These are phyloP conservation scores for Alentia gelatinosa DNA, from an alignment of 2,888 invertebrate species.

Conservation along the genomic window DNA sequence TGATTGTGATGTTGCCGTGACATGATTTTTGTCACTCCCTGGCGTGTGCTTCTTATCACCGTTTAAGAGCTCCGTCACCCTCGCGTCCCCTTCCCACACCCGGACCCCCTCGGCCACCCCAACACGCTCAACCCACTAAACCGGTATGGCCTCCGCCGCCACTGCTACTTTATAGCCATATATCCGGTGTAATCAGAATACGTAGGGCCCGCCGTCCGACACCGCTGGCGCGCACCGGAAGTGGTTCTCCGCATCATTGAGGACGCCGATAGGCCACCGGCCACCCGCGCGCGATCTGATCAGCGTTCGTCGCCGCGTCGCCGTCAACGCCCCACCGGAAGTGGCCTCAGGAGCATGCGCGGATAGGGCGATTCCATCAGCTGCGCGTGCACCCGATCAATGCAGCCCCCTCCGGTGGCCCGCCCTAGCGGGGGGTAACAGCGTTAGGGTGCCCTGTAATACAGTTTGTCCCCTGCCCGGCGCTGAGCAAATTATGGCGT, in stretches of 20 bases:
- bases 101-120: not conserved
- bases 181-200: not conserved
- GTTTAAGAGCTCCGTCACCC: not conserved
- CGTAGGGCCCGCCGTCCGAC: too few relatives aligned
- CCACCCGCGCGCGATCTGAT: not conserved
- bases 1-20: too few relatives aligned
- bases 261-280: not conserved
- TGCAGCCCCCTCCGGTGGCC: not conserved
- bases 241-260: not conserved
- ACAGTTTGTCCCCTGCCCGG: not conserved
- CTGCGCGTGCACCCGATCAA: not conserved
- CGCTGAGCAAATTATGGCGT: not conserved
- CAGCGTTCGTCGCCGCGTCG: not conserved
- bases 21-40: too few relatives aligned
- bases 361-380: not conserved
- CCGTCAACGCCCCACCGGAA: not conserved
- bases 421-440: not conserved
- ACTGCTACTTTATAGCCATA: not conserved
- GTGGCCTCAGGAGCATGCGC: not conserved
- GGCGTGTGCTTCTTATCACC: too few relatives aligned
- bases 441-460: not conserved
- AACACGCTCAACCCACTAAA: too few relatives aligned
- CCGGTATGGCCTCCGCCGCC: not conserved
- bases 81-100: not conserved
- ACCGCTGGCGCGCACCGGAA: not conserved